These are phyloP conservation scores for Yponomeuta plumbellus DNA, from an alignment of 2,888 invertebrate genomes.

Conservation along the genomic window DNA sequence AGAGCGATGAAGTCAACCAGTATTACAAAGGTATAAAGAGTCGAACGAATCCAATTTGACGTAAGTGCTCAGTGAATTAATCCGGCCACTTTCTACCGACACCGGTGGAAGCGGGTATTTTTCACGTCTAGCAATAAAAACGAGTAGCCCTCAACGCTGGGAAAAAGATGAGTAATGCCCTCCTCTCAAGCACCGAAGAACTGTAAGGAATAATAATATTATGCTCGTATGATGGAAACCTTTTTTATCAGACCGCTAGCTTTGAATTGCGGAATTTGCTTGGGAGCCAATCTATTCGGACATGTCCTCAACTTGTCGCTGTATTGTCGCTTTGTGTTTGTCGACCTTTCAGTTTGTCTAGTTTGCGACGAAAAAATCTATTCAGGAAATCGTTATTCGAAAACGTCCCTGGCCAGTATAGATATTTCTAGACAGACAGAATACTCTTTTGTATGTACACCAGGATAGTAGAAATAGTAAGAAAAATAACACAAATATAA, in stretches of 20 bases:
- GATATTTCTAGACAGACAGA: no score
- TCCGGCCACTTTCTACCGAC: conserved; percentile 62
- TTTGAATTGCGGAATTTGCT: conserved; percentile 5
- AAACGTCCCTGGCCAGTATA: not conserved
- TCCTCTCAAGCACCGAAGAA: conserved; percentile 46
- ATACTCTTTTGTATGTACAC: no score
- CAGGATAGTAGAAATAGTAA: no score
- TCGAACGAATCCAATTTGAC: conserved; percentile 72
- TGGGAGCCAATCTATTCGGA: conserved; percentile 1
- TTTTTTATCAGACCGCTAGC: conserved; percentile 53
- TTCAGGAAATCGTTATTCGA: not conserved
- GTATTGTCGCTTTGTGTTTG: not conserved
- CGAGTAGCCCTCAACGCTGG: conserved; percentile 52
- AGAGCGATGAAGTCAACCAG: conserved; percentile 28
- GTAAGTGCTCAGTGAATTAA: conserved; percentile 76
- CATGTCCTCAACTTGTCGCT: not conserved
- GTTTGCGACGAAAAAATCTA: not conserved
- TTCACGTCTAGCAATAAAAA: conserved; percentile 75
- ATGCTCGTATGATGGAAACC: conserved; percentile 58
- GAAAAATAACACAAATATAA: no score
- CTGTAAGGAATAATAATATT: conserved; percentile 68
- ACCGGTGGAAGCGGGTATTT: conserved; percentile 73
- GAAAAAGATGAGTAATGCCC: conserved; percentile 72
- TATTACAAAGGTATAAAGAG: conserved; percentile 63
- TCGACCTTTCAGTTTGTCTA: not conserved